These are phyloP conservation scores for Mimumesa dahlbomi DNA, from an alignment of 2,888 invertebrate species.

Conservation along the genomic window DNA sequence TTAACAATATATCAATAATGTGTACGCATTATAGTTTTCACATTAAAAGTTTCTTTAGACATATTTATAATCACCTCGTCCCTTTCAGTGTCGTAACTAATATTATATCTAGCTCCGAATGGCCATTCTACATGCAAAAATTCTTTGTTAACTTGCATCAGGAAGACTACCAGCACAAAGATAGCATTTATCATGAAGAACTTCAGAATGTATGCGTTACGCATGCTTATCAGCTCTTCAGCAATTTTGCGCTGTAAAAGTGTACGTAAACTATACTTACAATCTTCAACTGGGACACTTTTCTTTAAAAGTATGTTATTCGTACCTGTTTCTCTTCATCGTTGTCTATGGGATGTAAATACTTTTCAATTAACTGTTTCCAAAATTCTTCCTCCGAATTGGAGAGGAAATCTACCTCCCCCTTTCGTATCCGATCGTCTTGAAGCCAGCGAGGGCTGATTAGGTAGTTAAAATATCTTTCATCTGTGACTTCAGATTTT, in stretches of 20 bases:
- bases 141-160: constrained; percentile 85
- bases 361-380: constrained; percentile 88
- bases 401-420: constrained; percentile 85
- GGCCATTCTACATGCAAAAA: constrained; percentile 83
- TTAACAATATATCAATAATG: not conserved
- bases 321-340: constrained; percentile 84
- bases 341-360: constrained; percentile 87
- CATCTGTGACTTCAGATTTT: not conserved
- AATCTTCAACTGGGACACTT: not conserved
- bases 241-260: constrained; percentile 77
- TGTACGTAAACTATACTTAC: constrained; percentile 1
- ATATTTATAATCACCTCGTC: constrained; percentile 74
- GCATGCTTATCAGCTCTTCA: constrained; percentile 81
- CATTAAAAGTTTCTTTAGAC: not conserved
- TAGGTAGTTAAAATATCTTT: constrained; percentile 74
- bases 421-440: constrained; percentile 85
- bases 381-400: constrained; percentile 88
- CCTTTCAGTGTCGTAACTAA: constrained; percentile 77
- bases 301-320: constrained; percentile 36
- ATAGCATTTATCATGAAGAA: constrained; percentile 86
- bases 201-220: constrained; percentile 83
- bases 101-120: constrained; percentile 80
- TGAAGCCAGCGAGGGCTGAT: constrained; percentile 87
- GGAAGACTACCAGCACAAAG: constrained; percentile 84
- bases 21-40: not conserved